These are phyloP conservation scores for Caenorhabditis imperialis DNA, from an alignment of 2,888 invertebrate species.

Conservation along the genomic window DNA sequence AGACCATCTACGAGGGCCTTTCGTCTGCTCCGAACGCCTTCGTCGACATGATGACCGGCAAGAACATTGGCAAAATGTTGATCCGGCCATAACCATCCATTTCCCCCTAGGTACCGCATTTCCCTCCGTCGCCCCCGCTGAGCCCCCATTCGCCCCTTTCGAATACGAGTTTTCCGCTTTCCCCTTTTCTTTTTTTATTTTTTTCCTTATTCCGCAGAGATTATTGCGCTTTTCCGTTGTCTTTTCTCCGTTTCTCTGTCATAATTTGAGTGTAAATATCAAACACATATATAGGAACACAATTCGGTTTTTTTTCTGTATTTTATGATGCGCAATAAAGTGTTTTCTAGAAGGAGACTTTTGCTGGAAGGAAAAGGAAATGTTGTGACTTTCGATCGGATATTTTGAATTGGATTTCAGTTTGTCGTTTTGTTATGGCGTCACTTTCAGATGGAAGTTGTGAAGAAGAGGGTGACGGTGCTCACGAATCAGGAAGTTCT, in stretches of 20 bases:
- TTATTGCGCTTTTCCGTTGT: conserved; percentile 25
- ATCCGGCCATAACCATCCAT: conserved; percentile 62
- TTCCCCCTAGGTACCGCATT: not conserved
- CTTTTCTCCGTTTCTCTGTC: conserved; percentile 27
- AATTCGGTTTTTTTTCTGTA: not conserved
- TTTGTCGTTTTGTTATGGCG: too few relatives aligned
- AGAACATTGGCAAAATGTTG: conserved; percentile 79
- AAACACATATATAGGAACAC: conserved; percentile 6
- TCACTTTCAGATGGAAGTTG: conserved; percentile 59
- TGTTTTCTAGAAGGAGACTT: too few relatives aligned
- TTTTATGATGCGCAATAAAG: conserved; percentile 4
- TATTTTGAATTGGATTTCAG: too few relatives aligned
- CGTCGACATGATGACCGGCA: conserved; percentile 79
- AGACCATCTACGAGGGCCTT: conserved; percentile 78
- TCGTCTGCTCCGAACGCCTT: conserved; percentile 78
- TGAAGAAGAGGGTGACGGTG: conserved; percentile 52
- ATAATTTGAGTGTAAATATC: conserved; percentile 38
- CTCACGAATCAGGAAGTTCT: conserved; percentile 65
- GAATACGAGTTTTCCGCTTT: conserved; percentile 35
- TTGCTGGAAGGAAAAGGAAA: too few relatives aligned
- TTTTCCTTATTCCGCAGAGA: conserved; percentile 14
- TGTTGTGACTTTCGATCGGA: too few relatives aligned
- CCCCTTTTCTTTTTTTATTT: not conserved
- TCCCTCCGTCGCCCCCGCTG: conserved; percentile 26
- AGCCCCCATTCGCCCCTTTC: conserved; percentile 36